phyloP scores from a whole-genome alignment of 1,140 invertebrate species.

The Microplitis demolitor region DNA sequence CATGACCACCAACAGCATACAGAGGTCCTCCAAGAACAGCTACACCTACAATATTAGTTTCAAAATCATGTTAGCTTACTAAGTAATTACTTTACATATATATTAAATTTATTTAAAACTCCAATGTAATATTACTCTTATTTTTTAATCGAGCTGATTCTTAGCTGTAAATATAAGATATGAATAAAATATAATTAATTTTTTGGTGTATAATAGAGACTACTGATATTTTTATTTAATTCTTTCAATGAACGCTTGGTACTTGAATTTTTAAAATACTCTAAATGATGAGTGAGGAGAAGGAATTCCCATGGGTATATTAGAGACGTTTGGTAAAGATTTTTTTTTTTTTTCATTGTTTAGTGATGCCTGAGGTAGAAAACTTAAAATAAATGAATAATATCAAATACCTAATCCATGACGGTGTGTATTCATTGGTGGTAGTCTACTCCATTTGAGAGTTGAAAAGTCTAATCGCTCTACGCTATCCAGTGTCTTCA shows the following conservation, averaged over 20 bases:
- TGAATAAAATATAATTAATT: background rate
- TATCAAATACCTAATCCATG: conserved; percentile 73
- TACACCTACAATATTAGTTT: conserved; percentile 67
- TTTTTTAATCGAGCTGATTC: no score
- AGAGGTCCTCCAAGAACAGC: conserved; percentile 85
- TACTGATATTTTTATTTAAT: no score
- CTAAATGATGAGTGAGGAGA: no score
- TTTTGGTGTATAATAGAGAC: no score
- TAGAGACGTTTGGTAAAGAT: background rate
- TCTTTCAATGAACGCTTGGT: no score
- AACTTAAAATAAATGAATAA: background rate
- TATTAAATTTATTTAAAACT: no score
- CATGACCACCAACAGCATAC: conserved; percentile 94
- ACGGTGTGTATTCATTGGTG: conserved; percentile 89
- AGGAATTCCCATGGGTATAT: no score
- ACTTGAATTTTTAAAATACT: no score
- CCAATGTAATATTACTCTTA: no score
- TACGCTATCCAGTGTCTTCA: conserved; percentile 89
- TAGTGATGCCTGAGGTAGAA: background rate
- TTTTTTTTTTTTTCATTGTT: conserved; percentile 2
- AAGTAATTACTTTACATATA: background rate
- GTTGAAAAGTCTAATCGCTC: conserved; percentile 83
- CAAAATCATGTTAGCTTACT: background rate
- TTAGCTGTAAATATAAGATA: background rate
- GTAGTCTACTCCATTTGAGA: conserved; percentile 78